These are phyloP conservation scores for Acanthornis magna DNA, from an alignment of 2,797 vertebrate genomes.

Conservation along the genomic window DNA sequence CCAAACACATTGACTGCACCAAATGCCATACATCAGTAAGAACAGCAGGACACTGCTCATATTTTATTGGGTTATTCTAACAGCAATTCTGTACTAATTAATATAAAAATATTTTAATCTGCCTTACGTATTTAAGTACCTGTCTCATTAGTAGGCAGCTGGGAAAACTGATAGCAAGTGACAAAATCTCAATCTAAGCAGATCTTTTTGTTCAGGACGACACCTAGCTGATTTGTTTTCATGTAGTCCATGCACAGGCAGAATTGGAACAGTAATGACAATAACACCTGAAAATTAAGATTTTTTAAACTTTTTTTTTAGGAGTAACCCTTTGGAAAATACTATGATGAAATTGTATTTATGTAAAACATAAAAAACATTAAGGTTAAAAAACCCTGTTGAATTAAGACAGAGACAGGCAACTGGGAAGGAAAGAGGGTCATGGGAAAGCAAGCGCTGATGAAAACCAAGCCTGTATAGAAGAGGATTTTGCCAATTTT, in stretches of 20 bases:
- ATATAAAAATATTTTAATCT: background rate
- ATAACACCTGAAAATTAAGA: background rate
- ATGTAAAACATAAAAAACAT: background rate
- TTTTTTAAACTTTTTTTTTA: background rate
- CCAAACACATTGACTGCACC: background rate
- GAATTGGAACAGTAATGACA: background rate
- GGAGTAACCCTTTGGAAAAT: background rate
- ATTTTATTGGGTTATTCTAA: background rate
- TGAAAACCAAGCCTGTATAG: background rate
- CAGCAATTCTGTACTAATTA: background rate
- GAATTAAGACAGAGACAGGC: background rate
- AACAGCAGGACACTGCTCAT: background rate
- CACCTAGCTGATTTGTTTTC: background rate
- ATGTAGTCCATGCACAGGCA: background rate
- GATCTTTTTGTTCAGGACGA: background rate
- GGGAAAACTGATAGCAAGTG: background rate
- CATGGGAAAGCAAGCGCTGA: background rate
- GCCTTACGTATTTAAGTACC: background rate
- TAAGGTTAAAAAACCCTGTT: accelerated
- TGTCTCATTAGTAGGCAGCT: constrained; percentile 24
- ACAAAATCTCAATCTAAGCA: background rate
- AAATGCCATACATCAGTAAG: background rate
- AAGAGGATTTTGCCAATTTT: background rate
- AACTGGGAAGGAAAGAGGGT: background rate
- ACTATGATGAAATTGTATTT: background rate